Evolutionary conservation across 2,888 invertebrate genomes (phyloP).

Genomic region (Heliconius cydno): DNA sequence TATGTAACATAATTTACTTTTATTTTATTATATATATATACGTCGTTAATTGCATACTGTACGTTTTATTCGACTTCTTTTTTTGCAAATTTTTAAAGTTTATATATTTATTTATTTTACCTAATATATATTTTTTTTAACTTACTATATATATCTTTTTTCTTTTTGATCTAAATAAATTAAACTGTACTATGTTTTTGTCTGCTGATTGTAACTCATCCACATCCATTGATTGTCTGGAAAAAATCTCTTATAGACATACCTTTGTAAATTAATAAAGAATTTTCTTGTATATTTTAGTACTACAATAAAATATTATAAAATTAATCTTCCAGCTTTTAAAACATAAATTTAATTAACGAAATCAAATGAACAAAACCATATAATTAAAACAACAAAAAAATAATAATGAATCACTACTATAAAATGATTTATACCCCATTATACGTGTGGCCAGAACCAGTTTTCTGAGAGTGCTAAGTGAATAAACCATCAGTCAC

Average conservation of each 20-base stretch:
- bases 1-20: constrained; percentile 3
- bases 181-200: too few relatives aligned
- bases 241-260: too few relatives aligned
- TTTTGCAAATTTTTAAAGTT: too few relatives aligned
- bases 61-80: background rate
- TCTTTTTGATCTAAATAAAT: too few relatives aligned
- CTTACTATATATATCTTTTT: too few relatives aligned
- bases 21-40: background rate
- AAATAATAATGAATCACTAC: background rate
- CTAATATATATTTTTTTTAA: too few relatives aligned
- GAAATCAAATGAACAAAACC: background rate
- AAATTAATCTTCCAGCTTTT: background rate
- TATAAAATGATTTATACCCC: background rate
- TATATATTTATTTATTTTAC: background rate
- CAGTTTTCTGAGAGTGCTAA: constrained; percentile 40
- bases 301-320: too few relatives aligned
- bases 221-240: too few relatives aligned
- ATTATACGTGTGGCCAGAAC: background rate
- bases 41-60: background rate
- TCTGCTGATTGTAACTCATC: too few relatives aligned
- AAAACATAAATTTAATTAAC: background rate
- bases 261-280: too few relatives aligned
- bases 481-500: constrained; percentile 59
- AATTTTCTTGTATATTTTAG: too few relatives aligned
- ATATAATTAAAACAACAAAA: background rate